Evolutionary conservation across 2,888 invertebrate genomes (phyloP).

Genomic region (Yponomeuta cagnagella): DNA sequence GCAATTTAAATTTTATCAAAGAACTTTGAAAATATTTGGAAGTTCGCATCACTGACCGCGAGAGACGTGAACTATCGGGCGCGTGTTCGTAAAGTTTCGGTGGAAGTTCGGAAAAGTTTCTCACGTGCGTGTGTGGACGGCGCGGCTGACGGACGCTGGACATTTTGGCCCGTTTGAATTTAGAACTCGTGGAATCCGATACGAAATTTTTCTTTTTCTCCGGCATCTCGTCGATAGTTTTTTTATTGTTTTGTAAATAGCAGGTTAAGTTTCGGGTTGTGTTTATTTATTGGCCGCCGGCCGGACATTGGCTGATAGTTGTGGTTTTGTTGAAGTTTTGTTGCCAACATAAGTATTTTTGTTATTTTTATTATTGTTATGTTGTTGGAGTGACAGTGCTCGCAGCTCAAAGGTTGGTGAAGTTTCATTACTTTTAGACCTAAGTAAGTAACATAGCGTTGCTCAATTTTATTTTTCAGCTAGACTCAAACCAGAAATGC

Average conservation of each 20-base stretch:
- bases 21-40: conserved; percentile 24
- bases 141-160: conserved; percentile 9
- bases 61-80: conserved; percentile 33
- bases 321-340: conserved; percentile 64
- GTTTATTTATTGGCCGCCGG: conserved; percentile 38
- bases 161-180: conserved; percentile 4
- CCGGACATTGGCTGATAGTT: conserved; percentile 51
- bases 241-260: conserved; percentile 13
- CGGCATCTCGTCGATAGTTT: not conserved
- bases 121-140: conserved; percentile 61
- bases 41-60: conserved; percentile 24
- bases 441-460: not conserved
- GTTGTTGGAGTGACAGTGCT: conserved; percentile 28
- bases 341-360: conserved; percentile 44
- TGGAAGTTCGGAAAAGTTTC: conserved; percentile 54
- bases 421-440: not conserved
- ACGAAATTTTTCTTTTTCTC: conserved; percentile 8
- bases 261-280: conserved; percentile 31
- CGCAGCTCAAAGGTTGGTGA: conserved; percentile 48
- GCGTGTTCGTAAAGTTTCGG: conserved; percentile 56
- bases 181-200: conserved; percentile 12
- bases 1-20: conserved; percentile 33
- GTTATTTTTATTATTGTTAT: conserved; percentile 46
- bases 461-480: not conserved
- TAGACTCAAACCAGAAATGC: conserved; percentile 2